Base-by-base conservation (phyloP, 2,113 vertebrate genomes). In the Periophthalmodon schlosseri region DNA sequence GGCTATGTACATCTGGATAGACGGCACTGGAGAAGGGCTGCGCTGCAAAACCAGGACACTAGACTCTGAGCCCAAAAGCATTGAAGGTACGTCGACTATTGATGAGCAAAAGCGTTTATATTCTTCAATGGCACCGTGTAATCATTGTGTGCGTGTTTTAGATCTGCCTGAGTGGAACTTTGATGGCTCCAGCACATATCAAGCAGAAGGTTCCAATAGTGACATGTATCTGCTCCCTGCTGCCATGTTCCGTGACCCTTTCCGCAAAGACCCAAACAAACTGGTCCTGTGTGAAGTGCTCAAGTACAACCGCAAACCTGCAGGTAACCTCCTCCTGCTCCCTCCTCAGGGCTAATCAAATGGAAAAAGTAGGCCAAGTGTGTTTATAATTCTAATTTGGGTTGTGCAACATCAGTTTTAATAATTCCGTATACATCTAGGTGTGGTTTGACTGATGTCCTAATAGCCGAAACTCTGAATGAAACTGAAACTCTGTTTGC, bases 121-220 rank as follows among this genome's bases (percentile, higher is more conserved):
- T n/a, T 3, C 13, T n/a, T 1, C 11, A 16, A 49, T 13, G 1
- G 13, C 5, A 16, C 2, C n/a, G 14, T 28, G 5, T 28, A 24
- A 21, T 49, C 11, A 11, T 16, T 68, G 16, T 49, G 14, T 65
- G 34, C 11, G 7, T 34, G 28, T 16, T 73, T 24, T 0, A 99
- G 98, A 99, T 64, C 91, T 99, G 21, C 97, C 98, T 0, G 98
- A 99, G 88, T 99, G 98, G 97, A 99, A 99, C 91, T 99, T 99
- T 0, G 97, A 99, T 65, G 98, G 98, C 70, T 99, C 97, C 52
- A 99, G 98, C 64, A 99, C 98, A 1, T 95, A 95, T 83, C 97
- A 99, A 84, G 80, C 97, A 0, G 97, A 99, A 83, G 98, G 98
- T 13, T 99, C 97, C 76, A 99, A 99, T 90, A 99, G 97, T 23